These are phyloP conservation scores for Protophormia terraenovae DNA, from an alignment of 2,888 invertebrate species.

Conservation along the genomic window DNA sequence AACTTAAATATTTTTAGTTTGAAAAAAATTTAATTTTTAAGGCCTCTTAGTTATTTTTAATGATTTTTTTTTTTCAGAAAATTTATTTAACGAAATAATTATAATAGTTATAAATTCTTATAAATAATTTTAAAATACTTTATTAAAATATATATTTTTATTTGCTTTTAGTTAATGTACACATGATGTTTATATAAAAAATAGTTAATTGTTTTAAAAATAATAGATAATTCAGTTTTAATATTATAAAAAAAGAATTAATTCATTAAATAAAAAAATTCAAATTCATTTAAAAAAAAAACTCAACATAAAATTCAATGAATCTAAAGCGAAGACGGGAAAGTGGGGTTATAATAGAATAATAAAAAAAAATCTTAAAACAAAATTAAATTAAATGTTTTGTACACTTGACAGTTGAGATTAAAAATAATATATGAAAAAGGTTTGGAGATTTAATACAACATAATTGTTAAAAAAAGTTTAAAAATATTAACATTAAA, in stretches of 20 bases:
- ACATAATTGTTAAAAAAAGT: not conserved
- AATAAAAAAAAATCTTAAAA: constrained; percentile 31
- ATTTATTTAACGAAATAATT: constrained; percentile 44
- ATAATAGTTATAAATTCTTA: constrained; percentile 43
- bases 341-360: not conserved
- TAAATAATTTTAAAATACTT: constrained; percentile 19
- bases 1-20: constrained; percentile 1
- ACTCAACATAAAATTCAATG: constrained; percentile 44
- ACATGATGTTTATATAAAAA: constrained; percentile 45
- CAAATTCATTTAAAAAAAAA: constrained; percentile 42
- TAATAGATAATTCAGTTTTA: constrained; percentile 23
- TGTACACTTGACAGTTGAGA: constrained; percentile 42
- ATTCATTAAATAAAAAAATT: constrained; percentile 36
- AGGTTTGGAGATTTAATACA: not conserved
- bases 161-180: constrained; percentile 15
- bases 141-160: not conserved
- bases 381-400: constrained; percentile 33
- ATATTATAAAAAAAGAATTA: constrained; percentile 2
- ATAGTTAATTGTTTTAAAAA: not conserved
- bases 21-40: constrained; percentile 35
- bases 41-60: constrained; percentile 58
- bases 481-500: not conserved
- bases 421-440: constrained; percentile 24
- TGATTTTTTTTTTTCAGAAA: constrained; percentile 28
- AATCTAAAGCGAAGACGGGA: not conserved